phyloP scores from a whole-genome alignment of 2,888 invertebrate genomes.

The Aspidapion aeneum region DNA sequence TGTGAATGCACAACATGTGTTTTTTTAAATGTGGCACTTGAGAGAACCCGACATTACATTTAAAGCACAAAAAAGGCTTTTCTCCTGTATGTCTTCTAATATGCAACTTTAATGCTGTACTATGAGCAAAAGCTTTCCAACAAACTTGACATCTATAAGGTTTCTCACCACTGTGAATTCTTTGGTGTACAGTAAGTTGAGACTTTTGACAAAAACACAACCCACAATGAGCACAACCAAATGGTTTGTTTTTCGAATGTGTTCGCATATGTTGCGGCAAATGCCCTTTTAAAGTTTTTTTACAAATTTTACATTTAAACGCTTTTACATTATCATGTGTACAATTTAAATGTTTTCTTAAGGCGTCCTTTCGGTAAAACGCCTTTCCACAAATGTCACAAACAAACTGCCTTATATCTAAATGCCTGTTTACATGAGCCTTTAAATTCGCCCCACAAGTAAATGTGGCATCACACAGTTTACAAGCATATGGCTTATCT shows the following conservation, averaged over 20 bases:
- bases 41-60: conserved; percentile 72
- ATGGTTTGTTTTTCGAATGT: conserved; percentile 72
- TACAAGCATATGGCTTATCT: conserved; percentile 68
- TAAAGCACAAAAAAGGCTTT: conserved; percentile 71
- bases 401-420: conserved; percentile 70
- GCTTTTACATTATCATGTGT: conserved; percentile 71
- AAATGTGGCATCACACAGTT: conserved; percentile 68
- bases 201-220: conserved; percentile 80
- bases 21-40: conserved; percentile 85
- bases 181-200: conserved; percentile 77
- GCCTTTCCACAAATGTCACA: conserved; percentile 79
- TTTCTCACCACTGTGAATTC: conserved; percentile 80
- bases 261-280: conserved; percentile 79
- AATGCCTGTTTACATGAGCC: conserved; percentile 65
- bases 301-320: conserved; percentile 77
- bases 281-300: conserved; percentile 77
- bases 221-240: conserved; percentile 74
- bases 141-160: conserved; percentile 82
- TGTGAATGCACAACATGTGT: conserved; percentile 83
- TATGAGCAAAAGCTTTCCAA: conserved; percentile 76
- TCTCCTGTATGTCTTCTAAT: conserved; percentile 82
- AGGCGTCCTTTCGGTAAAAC: conserved; percentile 69
- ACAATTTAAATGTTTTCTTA: conserved; percentile 73
- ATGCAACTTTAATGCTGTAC: conserved; percentile 80
- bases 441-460: conserved; percentile 62